Evolutionary conservation across 1,140 invertebrate genomes (phyloP).

Genomic region (Aphaenogaster rudis): DNA sequence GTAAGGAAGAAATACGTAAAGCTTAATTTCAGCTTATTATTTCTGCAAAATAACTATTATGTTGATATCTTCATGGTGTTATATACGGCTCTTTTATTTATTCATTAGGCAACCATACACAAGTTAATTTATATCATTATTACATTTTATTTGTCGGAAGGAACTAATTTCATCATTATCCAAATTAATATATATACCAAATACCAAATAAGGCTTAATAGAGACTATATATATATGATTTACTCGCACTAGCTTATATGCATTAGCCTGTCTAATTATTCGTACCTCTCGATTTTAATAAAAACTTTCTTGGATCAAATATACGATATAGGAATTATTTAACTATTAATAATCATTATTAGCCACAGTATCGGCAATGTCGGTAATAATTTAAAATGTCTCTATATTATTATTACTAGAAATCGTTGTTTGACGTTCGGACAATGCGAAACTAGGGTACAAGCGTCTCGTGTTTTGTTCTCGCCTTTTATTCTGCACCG

Average conservation of each 20-base stretch:
- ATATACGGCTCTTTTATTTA: neutral
- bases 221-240: neutral
- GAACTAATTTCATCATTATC: neutral
- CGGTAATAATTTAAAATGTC: neutral
- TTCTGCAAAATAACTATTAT: neutral
- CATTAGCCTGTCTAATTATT: neutral
- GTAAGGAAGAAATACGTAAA: neutral
- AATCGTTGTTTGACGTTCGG: neutral
- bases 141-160: neutral
- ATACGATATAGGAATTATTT: neutral
- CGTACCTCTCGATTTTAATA: neutral
- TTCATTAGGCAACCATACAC: neutral
- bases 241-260: neutral
- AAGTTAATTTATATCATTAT: neutral
- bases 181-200: neutral
- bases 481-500: neutral
- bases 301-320: neutral
- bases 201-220: neutral
- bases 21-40: constrained; percentile 6
- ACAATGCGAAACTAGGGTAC: neutral
- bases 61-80: neutral
- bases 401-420: neutral
- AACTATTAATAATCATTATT: neutral
- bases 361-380: neutral
- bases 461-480: neutral